Percentiles rank a stretch among this genome's conserved stretches.
Evolutionary conservation across 2,113 vertebrate species (phyloP).

Genomic region (Rhabdornis inornatus): DNA sequence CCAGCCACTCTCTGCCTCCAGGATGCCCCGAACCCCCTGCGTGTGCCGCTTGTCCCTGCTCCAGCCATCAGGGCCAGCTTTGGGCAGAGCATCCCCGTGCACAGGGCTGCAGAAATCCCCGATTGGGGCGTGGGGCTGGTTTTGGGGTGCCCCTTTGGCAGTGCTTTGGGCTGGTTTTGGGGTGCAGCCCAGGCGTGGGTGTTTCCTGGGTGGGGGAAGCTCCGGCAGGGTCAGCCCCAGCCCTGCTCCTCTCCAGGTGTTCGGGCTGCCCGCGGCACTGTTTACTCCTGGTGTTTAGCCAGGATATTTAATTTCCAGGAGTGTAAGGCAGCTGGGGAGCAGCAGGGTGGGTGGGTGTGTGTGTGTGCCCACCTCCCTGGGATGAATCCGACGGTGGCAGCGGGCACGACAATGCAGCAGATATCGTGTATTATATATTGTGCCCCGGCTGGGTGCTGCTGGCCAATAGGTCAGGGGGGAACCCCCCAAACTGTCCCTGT

Average conservation of each 20-base stretch:
- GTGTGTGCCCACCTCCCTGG: not conserved
- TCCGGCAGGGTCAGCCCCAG: not conserved
- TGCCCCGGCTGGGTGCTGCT: not conserved
- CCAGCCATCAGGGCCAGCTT: not conserved
- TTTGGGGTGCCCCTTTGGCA: not conserved
- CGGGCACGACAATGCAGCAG: rapidly evolving
- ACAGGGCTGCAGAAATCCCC: rapidly evolving
- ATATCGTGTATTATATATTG: no score
- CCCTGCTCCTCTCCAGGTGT: not conserved
- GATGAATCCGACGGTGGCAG: rapidly evolving
- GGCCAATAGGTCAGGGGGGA: rapidly evolving
- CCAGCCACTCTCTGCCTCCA: not conserved
- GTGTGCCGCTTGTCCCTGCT: not conserved
- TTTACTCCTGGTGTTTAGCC: not conserved
- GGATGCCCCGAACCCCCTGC: not conserved
- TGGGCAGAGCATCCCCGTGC: not conserved
- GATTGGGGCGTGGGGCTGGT: not conserved
- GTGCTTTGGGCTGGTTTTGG: not conserved
- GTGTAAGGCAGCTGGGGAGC: not conserved
- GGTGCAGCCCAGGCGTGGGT: not conserved
- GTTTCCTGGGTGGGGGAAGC: not conserved
- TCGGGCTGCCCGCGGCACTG: not conserved
- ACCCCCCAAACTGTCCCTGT: not conserved
- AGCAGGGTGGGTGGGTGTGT: not conserved
- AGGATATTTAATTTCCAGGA: not conserved